Base-by-base conservation (phyloP, 2,113 vertebrate species). In the Piliocolobus tephrosceles region DNA sequence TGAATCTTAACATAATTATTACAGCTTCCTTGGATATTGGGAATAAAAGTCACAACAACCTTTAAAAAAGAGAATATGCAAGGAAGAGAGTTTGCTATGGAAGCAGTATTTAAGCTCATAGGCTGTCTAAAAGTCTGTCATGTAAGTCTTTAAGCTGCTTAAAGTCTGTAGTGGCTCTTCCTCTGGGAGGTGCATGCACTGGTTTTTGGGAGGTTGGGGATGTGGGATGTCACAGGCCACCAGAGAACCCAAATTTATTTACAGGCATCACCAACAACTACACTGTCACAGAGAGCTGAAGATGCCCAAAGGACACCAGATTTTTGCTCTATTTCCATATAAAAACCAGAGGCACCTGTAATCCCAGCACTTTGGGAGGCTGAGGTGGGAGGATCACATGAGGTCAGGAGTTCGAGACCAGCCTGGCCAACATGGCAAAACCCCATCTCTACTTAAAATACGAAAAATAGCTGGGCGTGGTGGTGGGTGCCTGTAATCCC, bases 1-100 rank as follows among this genome's bases (percentile, higher is more conserved):
- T 94, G 66, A 76, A 68, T 94, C 43, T 89, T 94, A 50, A 90
- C n/a, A 7, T 61, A 95, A 90, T 70, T 70, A 11, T 88, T 79
- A 47, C 35, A 57, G 17, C 43, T 80, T 95, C 66, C 52, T 96
- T 93, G 9, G 38, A 80, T 92, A 86, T 55, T 87, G 75, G 23
- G 22, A 96, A 90, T 91, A 80, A 89, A 91, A 55, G 9, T 96
- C 43, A 95, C 47, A 87, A 50, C 47, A 79, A 13, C 30, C 38
- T 86, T 88, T 47, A 73, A 61, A 95, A 73, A 66, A 95, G 68
- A 87, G 68, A 83, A 88, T 11, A 68, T 27, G 8, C 1, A 32
- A 84, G 68, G 50, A 47, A 84, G 13, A 50, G 47, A 93, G 18
- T 79, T 27, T 35, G 1, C 16, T 47, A 0, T 75, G 43, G 61